Percentiles rank a stretch among this genome's conserved stretches.
These are phyloP conservation scores for Diabrotica undecimpunctata DNA, from an alignment of 1,140 invertebrate genomes.

Conservation along the genomic window DNA sequence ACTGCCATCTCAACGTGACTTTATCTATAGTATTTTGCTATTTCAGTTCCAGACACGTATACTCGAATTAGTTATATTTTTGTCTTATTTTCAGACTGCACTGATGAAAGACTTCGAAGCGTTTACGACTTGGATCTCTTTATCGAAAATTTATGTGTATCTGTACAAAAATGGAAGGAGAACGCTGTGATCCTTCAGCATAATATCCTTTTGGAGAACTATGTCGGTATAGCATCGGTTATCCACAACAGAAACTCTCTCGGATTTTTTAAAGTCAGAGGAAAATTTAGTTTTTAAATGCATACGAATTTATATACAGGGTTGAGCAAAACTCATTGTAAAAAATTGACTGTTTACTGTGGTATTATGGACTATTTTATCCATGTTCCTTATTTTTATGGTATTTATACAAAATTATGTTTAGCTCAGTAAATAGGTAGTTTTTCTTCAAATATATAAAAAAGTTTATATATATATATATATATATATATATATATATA, in stretches of 20 bases:
- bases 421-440: too few species aligned
- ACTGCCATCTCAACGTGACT: too few species aligned
- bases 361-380: too few species aligned
- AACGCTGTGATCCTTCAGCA: conserved; percentile 61
- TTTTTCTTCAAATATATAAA: too few species aligned
- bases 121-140: conserved; percentile 60
- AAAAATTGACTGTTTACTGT: too few species aligned
- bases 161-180: conserved; percentile 46
- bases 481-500: neutral
- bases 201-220: conserved; percentile 75
- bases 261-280: conserved; percentile 82
- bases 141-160: conserved; percentile 51
- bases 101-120: conserved; percentile 46
- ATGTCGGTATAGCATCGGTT: conserved; percentile 70
- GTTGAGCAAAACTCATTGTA: neutral
- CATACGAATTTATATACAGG: conserved; percentile 2
- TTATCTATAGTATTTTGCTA: too few species aligned
- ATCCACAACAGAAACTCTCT: conserved; percentile 80
- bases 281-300: conserved; percentile 79
- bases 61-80: too few species aligned
- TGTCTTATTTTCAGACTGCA: conserved; percentile 37
- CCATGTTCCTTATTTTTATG: too few species aligned
- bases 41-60: too few species aligned
- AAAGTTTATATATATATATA: neutral
- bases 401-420: too few species aligned